Evolutionary conservation across 2,797 vertebrate species (phyloP).

Genomic region (Galagoides demidoff): DNA sequence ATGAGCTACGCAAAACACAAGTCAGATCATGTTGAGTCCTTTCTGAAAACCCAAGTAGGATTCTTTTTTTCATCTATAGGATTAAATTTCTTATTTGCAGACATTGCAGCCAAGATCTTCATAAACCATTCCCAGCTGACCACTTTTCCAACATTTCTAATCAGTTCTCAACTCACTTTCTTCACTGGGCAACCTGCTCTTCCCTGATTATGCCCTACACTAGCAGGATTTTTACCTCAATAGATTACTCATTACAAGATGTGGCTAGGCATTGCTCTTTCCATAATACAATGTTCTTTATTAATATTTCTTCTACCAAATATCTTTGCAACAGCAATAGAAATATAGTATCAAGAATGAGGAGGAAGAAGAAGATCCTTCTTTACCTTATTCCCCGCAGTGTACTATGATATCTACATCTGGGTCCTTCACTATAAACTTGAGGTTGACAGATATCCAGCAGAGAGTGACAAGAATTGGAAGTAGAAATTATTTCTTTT

Average conservation of each 20-base stretch:
- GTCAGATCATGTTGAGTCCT: not conserved
- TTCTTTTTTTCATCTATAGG: not conserved
- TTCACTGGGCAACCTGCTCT: not conserved
- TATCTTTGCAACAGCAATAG: not conserved
- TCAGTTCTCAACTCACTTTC: not conserved
- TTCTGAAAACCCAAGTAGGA: not conserved
- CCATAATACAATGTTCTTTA: not conserved
- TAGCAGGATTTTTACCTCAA: not conserved
- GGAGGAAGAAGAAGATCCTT: not conserved
- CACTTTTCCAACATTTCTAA: not conserved
- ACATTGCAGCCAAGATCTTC: not conserved
- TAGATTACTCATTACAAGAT: not conserved
- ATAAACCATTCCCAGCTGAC: not conserved
- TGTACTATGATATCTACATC: not conserved
- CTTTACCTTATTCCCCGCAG: not conserved
- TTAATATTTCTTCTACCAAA: not conserved
- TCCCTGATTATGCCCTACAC: not conserved
- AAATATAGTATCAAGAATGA: not conserved
- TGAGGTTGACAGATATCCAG: not conserved
- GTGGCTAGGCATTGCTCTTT: not conserved
- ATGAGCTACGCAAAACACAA: not conserved
- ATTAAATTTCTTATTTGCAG: conserved; percentile 33
- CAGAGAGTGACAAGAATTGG: not conserved
- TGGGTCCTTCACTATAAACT: not conserved
- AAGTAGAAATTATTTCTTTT: conserved; percentile 34